Evolutionary conservation across 2,888 invertebrate genomes (phyloP), one percentile per base, ranked within the genome.

Genomic region (Trisateles emortualis): DNA sequence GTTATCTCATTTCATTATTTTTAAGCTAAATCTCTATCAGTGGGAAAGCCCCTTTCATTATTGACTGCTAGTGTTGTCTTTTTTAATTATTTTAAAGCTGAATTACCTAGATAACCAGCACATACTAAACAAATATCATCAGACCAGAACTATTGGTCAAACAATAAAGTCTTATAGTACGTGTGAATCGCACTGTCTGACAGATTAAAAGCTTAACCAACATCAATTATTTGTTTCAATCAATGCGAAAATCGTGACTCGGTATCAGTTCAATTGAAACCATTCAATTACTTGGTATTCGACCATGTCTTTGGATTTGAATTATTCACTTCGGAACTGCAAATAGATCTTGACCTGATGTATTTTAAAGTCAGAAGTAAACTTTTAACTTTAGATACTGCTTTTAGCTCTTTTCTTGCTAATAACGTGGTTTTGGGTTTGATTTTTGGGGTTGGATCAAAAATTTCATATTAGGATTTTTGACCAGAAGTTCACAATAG

Each of bases 191-290:
- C n/a, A 8, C 48, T 33, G 44, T 56, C 42, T 40, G 16, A 32
- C 35, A 66, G 78, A 68, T 77, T 72, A 74, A 51, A 30, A 49
- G 70, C 62, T 69, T 62, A 16, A 45, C 29, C 30, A 24, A 16
- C 44, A 53, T 52, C 64, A 72, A 74, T 70, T 76, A 74, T 77
- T 74, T 74, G 73, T 74, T 77, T 70, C 65, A 72, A 76, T 74
- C 72, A 72, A 59, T 64, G 64, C 51, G 54, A 45, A 45, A 38
- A 52, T 42, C 47, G 62, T 71, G 64, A 62, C 50, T 57, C 57
- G 6, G 14, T 17, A 22, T 43, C 32, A 24, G 64, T 68, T 55
- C 55, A 24, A 48, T 54, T 59, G 42, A 45, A 19, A 24, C 14
- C 26, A 43, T 64, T 52, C 19, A 42, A 44, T 24, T 11, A 11